Evolutionary conservation across 2,113 vertebrate genomes (phyloP).

Genomic region (Sphaerodactylus townsendi): DNA sequence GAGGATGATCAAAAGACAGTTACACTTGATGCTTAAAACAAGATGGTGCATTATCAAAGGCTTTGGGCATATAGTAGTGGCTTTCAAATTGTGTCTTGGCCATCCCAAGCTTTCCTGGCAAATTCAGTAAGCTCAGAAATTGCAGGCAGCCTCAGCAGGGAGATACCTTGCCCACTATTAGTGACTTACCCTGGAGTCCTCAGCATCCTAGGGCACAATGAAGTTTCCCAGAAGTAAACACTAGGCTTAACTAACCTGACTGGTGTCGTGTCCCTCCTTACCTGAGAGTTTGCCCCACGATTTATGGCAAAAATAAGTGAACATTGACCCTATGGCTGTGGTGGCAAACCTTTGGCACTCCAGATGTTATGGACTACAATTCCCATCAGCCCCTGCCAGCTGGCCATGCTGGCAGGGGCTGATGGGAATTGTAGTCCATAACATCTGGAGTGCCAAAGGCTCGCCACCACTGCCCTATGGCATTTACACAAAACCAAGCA

Average conservation of each 20-base stretch:
- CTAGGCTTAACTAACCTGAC: too few relatives aligned
- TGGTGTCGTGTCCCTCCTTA: background rate
- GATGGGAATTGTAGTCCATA: too few relatives aligned
- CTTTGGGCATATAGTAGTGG: background rate
- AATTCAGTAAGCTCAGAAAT: background rate
- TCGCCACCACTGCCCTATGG: too few relatives aligned
- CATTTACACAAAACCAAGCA: too few relatives aligned
- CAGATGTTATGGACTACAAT: too few relatives aligned
- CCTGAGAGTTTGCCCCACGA: background rate
- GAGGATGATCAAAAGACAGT: slow-evolving; percentile 33
- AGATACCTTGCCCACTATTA: background rate
- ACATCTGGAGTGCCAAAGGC: too few relatives aligned
- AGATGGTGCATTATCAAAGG: background rate
- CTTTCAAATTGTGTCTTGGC: background rate
- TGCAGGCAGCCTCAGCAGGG: too few relatives aligned
- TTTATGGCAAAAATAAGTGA: too few relatives aligned
- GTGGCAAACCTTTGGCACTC: too few relatives aligned
- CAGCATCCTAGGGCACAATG: background rate
- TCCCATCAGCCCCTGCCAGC: too few relatives aligned
- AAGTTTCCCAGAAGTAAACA: background rate
- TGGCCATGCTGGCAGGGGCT: too few relatives aligned
- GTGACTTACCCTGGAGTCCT: background rate
- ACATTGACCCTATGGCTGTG: background rate
- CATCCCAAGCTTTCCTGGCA: background rate
- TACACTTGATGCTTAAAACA: background rate